Conservation (phyloP, 2,113 vertebrate species). For the Vombatus ursinus region DNA sequence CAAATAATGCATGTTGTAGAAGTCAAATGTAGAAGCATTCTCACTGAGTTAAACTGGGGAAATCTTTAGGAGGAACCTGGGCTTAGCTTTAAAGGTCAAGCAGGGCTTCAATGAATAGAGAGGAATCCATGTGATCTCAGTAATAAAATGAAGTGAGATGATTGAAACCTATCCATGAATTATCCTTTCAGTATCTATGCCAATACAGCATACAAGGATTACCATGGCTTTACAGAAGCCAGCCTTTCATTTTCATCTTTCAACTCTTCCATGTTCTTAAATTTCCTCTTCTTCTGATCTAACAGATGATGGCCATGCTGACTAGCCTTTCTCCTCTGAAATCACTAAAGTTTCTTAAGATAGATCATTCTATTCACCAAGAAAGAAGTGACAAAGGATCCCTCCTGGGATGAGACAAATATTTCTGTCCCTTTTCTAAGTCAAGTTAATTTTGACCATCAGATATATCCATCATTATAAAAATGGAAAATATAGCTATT, state of each 20-base stretch:
- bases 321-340: constrained; percentile 72
- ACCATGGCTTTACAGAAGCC: neutral
- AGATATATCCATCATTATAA: constrained; percentile 25
- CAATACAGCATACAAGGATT: neutral
- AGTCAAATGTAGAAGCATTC: neutral
- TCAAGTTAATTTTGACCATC: constrained; percentile 62
- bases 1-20: constrained; percentile 13
- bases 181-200: neutral
- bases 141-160: constrained; percentile 41
- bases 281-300: constrained; percentile 55
- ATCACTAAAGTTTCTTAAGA: constrained; percentile 64
- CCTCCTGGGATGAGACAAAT: constrained; percentile 26
- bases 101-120: constrained; percentile 29
- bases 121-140: constrained; percentile 3
- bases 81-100: neutral
- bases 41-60: neutral
- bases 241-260: constrained; percentile 68
- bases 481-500: neutral
- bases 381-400: constrained; percentile 52
- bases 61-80: neutral
- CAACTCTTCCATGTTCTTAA: constrained; percentile 66
- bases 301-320: constrained; percentile 64
- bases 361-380: constrained; percentile 63
- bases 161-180: neutral
- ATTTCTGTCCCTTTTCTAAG: constrained; percentile 64